Evolutionary conservation across 2,888 invertebrate genomes (phyloP).

Genomic region (Diarsia mendica): DNA sequence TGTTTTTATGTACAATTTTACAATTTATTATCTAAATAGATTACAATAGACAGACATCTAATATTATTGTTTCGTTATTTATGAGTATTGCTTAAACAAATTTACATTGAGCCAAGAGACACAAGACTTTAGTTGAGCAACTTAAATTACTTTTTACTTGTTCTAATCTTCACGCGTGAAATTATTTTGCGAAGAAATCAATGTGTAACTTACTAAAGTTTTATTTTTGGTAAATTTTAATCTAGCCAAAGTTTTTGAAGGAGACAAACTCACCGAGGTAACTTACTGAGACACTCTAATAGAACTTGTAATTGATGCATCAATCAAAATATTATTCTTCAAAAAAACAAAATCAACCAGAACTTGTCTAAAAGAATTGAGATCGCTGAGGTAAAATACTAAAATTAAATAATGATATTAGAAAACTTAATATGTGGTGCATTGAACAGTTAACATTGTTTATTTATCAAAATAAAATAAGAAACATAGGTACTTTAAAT

Average conservation of each 20-base stretch:
- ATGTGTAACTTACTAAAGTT: constrained; percentile 37
- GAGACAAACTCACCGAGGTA: background rate
- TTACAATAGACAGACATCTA: constrained; percentile 62
- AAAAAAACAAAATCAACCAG: background rate
- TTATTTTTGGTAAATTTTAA: constrained; percentile 23
- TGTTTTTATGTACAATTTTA: constrained; percentile 66
- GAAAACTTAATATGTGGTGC: background rate
- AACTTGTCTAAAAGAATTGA: background rate
- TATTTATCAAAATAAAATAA: background rate
- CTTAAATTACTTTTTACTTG: constrained; percentile 52
- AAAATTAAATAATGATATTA: background rate
- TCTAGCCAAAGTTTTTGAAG: constrained; percentile 4
- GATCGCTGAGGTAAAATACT: background rate
- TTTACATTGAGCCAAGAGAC: constrained; percentile 67
- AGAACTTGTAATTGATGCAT: background rate
- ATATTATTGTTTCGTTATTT: constrained; percentile 74
- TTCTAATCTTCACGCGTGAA: constrained; percentile 21
- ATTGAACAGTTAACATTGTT: background rate
- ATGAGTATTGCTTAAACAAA: constrained; percentile 66
- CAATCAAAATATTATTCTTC: background rate
- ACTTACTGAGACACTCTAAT: background rate
- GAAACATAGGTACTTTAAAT: no score
- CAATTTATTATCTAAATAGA: constrained; percentile 52
- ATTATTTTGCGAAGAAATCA: constrained; percentile 18
- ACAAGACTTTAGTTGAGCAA: constrained; percentile 59